Evolutionary conservation across 2,113 vertebrate genomes (phyloP), one percentile per base, ranked within the genome.

Genomic region (Pelobates fuscus): DNA sequence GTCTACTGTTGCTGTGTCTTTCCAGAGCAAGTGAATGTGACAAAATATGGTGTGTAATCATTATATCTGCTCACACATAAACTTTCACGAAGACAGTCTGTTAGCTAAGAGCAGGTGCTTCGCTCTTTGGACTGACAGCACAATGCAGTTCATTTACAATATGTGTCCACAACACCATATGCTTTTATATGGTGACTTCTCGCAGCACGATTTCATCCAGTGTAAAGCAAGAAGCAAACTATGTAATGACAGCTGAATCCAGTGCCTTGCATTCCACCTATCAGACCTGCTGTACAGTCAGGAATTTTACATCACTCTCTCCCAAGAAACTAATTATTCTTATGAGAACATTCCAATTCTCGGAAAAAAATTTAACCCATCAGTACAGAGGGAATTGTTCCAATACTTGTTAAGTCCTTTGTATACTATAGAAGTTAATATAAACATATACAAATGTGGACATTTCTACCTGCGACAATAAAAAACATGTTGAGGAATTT

Each of bases 101-200:
- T 59, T 67, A 67, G 60, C 44, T 54, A 20, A 3, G 41, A 77
- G 55, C 73, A 67, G 41, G 65, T 68, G 64, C 73, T 52, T 68
- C 30, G 30, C 12, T 52, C 15, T 20, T 23, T 17, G 64, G 41
- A 68, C 67, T 52, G 65, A 49, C 52, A 68, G 41, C 24, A 43
- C 63, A 67, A 59, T 66, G 60, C 64, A 76, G 59, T 64, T 77
- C 21, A 68, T 67, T 77, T 77, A 49, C 73, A 77, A 77, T 75
- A 67, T 77, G 73, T 61, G 73, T 29, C 57, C 43, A 61, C 46
- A 14, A 61, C 64, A 62, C 73, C 65, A 68, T 60, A 68, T 60
- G 73, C 57, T n/a, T 60, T 17, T 46, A 32, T 46, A 32, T 52
- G 58, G 46, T 52, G 70, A 63, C 44, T 72, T 43, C 46, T 63